Evolutionary conservation across 2,797 vertebrate species (phyloP).

Genomic region (Falco berigora): DNA sequence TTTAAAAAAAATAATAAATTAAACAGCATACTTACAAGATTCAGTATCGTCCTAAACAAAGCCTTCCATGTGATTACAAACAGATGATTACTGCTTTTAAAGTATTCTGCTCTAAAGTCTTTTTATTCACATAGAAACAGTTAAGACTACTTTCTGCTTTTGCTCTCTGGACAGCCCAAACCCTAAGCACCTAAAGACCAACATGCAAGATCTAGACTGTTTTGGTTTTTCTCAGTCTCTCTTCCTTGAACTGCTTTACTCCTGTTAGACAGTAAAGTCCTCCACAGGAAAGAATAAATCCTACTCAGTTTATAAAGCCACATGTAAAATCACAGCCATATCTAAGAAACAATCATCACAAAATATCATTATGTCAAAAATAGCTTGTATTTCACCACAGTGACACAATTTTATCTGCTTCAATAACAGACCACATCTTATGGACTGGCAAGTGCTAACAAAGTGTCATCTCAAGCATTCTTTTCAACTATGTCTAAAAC

Average conservation of each 20-base stretch:
- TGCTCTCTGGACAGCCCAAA: not conserved
- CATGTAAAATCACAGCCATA: not conserved
- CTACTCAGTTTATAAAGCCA: not conserved
- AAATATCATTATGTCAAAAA: not conserved
- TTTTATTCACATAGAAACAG: not conserved
- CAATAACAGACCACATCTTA: not conserved
- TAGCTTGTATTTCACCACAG: not conserved
- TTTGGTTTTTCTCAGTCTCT: not conserved
- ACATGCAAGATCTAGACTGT: not conserved
- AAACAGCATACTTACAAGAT: not conserved
- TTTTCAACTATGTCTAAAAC: not conserved
- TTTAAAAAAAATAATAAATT: not conserved
- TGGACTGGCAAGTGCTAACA: not conserved
- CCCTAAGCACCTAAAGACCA: not conserved
- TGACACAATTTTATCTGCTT: not conserved
- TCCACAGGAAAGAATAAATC: not conserved
- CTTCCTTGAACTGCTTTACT: not conserved
- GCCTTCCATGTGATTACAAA: not conserved
- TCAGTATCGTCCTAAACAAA: not conserved
- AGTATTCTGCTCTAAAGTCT: not conserved
- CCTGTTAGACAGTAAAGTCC: not conserved
- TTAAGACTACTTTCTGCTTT: not conserved
- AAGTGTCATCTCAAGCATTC: not conserved
- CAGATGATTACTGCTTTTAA: not conserved
- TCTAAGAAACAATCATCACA: not conserved